Evolutionary conservation across 2,113 vertebrate species (phyloP), one percentile per base, ranked within the genome.

Genomic region (Ia io): DNA sequence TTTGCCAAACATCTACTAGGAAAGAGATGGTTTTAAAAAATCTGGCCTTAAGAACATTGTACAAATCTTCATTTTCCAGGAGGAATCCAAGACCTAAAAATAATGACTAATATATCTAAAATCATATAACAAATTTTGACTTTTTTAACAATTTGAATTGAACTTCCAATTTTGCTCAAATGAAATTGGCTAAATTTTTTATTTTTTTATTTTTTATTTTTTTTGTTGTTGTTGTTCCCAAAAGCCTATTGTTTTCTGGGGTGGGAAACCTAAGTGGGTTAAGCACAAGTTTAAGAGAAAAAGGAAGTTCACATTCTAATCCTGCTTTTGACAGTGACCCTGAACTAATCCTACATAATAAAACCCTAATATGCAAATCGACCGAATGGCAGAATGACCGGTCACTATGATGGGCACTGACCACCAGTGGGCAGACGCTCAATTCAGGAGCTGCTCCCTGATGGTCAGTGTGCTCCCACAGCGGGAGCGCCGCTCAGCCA

Each of bases 161-260:
- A 85, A 73, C 23, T 90, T 94, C 70, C 73, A 88, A 76, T 79
- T 91, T 76, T 85, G 23, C 44, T 88, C 77, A 71, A 70, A 63
- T 76, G 65, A 78, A 61, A 83, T 87, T 32, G 42, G 11, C 42
- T 59, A 25, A 79, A 71, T 82, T 84, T n/a, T 80, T 9, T 14
- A 5, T 53, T 22, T 53, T 51, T 17, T 51, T 51, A 16, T 22
- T 56, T 53, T 4, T 65, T 84, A 2, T 53, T 53, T 5, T 53
- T 53, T 5, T 22, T 22, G 18, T 53, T 53, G 51, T 56, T 56
- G 6, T 69, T 20, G 9, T 40, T 91, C 17, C 30, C 20, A 74
- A 88, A 94, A 87, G 12, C 32, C 61, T 69, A 32, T 69, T 83
- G n/a, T 86, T 83, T 93, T 86, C 78, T 93, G 18, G 12, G 5